Percentiles rank a stretch among this genome's conserved stretches.
These are phyloP conservation scores for Triops longicaudatus DNA, from an alignment of 1,140 invertebrate genomes.

Conservation along the genomic window DNA sequence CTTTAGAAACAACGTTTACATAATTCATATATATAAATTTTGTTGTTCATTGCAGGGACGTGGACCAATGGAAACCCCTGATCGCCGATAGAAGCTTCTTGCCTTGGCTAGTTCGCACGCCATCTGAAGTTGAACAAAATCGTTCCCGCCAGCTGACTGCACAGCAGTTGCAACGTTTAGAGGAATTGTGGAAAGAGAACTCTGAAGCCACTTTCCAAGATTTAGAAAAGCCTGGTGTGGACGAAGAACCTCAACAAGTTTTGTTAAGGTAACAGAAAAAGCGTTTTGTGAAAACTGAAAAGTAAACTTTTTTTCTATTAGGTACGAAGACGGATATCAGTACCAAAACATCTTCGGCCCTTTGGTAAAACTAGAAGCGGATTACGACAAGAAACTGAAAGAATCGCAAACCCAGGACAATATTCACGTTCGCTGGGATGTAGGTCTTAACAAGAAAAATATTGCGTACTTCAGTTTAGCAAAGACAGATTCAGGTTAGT, in stretches of 20 bases:
- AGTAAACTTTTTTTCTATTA: conserved; percentile 32
- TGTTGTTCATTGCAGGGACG: conserved; percentile 54
- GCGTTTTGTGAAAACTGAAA: not conserved
- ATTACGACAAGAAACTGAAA: conserved; percentile 96
- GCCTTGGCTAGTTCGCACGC: conserved; percentile 93
- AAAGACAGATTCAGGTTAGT: conserved; percentile 75
- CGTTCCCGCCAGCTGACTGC: conserved; percentile 90
- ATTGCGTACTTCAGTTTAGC: conserved; percentile 97
- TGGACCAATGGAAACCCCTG: conserved; percentile 97
- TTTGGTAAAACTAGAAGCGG: conserved; percentile 92
- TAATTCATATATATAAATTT: not conserved
- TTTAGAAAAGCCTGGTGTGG: conserved; percentile 92
- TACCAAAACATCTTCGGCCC: conserved; percentile 98
- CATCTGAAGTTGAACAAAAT: conserved; percentile 89
- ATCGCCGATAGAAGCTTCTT: conserved; percentile 92
- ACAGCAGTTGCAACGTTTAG: conserved; percentile 93
- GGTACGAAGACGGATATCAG: conserved; percentile 97
- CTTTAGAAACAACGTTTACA: conserved; percentile 13
- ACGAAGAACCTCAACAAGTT: conserved; percentile 94
- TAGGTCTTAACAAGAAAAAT: conserved; percentile 95
- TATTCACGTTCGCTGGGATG: conserved; percentile 96
- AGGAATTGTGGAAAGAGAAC: conserved; percentile 98
- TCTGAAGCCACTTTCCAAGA: conserved; percentile 96
- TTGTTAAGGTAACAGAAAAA: conserved; percentile 54
- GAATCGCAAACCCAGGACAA: conserved; percentile 98